These are phyloP conservation scores for Stigmatopora nigra DNA, from an alignment of 2,113 vertebrate genomes.

Conservation along the genomic window DNA sequence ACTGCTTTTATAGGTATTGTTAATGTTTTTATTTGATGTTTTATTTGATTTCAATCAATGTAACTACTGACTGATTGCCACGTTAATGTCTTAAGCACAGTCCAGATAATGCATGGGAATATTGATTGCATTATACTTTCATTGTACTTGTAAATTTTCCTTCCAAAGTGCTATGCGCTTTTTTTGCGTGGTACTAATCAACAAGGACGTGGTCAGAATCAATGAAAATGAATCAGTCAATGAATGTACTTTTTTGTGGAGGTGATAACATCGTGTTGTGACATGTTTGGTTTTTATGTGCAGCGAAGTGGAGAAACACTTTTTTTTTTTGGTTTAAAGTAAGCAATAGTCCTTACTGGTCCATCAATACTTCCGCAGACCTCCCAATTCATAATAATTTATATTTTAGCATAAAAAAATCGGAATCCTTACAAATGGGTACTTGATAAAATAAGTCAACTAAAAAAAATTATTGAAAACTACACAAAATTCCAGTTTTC, in stretches of 20 bases:
- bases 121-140: background rate
- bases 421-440: no score
- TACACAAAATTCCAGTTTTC: no score
- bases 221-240: background rate
- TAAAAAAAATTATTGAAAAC: no score
- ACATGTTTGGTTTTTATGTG: background rate
- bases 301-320: background rate
- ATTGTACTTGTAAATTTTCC: background rate
- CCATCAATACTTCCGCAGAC: background rate
- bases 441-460: no score
- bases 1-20: constrained; percentile 11
- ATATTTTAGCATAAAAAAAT: no score
- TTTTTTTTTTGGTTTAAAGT: no score
- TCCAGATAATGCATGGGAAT: background rate
- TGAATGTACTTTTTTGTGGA: background rate
- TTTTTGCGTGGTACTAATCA: background rate
- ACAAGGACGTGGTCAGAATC: background rate
- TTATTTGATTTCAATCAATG: constrained; percentile 55
- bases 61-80: constrained; percentile 61
- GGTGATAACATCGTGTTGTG: background rate
- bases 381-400: no score
- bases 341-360: background rate
- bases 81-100: background rate
- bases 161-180: background rate
- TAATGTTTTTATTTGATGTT: constrained; percentile 38